Percentiles rank a stretch among this genome's conserved stretches.
Evolutionary conservation across 2,888 invertebrate genomes (phyloP).

Genomic region (Ormyrus nitidulus): DNA sequence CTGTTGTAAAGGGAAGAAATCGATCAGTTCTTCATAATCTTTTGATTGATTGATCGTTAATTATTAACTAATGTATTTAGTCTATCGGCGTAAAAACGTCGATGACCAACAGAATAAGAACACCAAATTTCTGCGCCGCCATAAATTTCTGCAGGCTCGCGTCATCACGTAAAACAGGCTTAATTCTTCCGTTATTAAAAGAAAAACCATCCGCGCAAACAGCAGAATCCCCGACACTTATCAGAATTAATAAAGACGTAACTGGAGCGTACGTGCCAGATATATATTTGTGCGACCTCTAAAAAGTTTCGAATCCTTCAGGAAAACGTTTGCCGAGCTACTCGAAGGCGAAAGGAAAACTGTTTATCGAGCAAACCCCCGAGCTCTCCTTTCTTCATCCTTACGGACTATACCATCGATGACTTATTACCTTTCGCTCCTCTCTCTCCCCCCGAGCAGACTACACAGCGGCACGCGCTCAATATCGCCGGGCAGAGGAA

Average conservation of each 20-base stretch:
- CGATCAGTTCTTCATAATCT: too few species aligned
- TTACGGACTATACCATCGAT: slow-evolving; percentile 33
- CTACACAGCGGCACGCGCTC: slow-evolving; percentile 12
- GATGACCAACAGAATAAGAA: too few species aligned
- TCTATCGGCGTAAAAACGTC: too few species aligned
- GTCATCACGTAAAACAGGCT: too few species aligned
- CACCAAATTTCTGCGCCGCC: too few species aligned
- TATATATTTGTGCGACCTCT: not conserved
- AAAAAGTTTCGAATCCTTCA: not conserved
- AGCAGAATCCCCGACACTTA: too few species aligned
- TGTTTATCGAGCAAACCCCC: slow-evolving; percentile 44
- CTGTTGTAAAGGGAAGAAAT: too few species aligned
- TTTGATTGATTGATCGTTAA: too few species aligned
- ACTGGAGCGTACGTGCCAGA: not conserved
- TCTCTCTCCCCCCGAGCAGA: not conserved
- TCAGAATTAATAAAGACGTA: slow-evolving; percentile 11
- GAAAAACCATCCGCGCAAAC: too few species aligned
- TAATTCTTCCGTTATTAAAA: too few species aligned
- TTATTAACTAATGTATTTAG: too few species aligned
- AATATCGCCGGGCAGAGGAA: not conserved
- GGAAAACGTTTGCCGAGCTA: slow-evolving; percentile 30
- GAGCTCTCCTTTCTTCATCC: not conserved
- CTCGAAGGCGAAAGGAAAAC: slow-evolving; percentile 29
- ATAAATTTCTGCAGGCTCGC: too few species aligned
- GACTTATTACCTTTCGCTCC: slow-evolving; percentile 38